phyloP scores from a whole-genome alignment of 2,113 vertebrate genomes.

The Antigone vipio region DNA sequence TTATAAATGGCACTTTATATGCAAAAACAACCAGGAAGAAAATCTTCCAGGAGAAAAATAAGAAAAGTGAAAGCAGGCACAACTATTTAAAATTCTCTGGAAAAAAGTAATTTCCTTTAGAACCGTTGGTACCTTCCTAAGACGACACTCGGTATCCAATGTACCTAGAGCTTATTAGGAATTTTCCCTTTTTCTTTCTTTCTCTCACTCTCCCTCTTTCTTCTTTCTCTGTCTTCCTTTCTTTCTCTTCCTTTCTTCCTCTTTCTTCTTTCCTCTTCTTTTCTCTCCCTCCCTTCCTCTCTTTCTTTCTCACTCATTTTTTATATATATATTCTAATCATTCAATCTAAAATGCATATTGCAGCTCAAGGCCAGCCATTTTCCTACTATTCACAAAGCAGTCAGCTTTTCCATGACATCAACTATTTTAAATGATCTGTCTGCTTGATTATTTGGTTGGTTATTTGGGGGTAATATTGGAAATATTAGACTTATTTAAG shows the following conservation, averaged over 20 bases:
- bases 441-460: constrained; percentile 59
- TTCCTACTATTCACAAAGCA: constrained; percentile 13
- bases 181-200: background rate
- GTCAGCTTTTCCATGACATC: constrained; percentile 64
- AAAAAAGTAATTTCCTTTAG: background rate
- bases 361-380: background rate
- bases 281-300: background rate
- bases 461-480: constrained; percentile 72
- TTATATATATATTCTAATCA: background rate
- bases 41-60: background rate
- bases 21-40: background rate
- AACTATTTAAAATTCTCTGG: background rate
- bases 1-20: background rate
- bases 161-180: background rate
- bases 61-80: background rate
- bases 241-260: background rate
- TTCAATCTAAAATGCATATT: constrained; percentile 1
- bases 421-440: constrained; percentile 67
- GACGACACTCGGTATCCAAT: background rate
- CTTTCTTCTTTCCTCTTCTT: too few relatives aligned
- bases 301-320: background rate
- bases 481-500: constrained; percentile 73
- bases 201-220: background rate
- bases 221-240: background rate
- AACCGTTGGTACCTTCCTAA: background rate